phyloP scores from a whole-genome alignment of 2,888 invertebrate species.

The Drosophila emarginata region DNA sequence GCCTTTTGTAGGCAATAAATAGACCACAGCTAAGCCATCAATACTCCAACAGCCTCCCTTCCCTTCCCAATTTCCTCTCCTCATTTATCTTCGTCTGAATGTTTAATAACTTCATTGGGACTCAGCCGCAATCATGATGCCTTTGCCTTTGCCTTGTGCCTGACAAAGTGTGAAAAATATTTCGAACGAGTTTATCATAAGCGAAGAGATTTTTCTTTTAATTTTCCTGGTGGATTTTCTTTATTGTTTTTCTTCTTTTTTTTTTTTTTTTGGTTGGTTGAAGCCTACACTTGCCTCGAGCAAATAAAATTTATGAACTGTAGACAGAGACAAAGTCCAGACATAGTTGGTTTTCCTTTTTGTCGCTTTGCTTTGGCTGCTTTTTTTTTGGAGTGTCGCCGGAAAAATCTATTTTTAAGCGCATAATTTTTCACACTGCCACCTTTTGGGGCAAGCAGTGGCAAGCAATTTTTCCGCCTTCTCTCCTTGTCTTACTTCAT shows the following conservation, averaged over 20 bases:
- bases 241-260: neutral
- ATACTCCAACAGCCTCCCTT: neutral
- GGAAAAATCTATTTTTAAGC: conserved; percentile 70
- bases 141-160: conserved; percentile 37
- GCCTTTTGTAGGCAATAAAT: neutral
- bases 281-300: conserved; percentile 45
- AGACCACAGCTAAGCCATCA: no score
- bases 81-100: neutral
- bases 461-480: neutral
- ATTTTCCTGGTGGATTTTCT: conserved; percentile 21
- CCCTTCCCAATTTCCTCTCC: neutral
- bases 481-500: conserved; percentile 5
- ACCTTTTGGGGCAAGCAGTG: conserved; percentile 48
- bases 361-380: conserved; percentile 5
- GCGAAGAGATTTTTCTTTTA: conserved; percentile 31
- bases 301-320: conserved; percentile 66
- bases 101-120: neutral
- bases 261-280: conserved; percentile 46
- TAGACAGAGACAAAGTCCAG: conserved; percentile 47
- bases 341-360: conserved; percentile 25
- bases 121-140: neutral
- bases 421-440: conserved; percentile 73
- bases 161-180: conserved; percentile 72
- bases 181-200: conserved; percentile 51
- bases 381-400: conserved; percentile 43